Base-by-base conservation (phyloP, 2,888 invertebrate genomes). In the Mesopsocus fuscifrons region DNA sequence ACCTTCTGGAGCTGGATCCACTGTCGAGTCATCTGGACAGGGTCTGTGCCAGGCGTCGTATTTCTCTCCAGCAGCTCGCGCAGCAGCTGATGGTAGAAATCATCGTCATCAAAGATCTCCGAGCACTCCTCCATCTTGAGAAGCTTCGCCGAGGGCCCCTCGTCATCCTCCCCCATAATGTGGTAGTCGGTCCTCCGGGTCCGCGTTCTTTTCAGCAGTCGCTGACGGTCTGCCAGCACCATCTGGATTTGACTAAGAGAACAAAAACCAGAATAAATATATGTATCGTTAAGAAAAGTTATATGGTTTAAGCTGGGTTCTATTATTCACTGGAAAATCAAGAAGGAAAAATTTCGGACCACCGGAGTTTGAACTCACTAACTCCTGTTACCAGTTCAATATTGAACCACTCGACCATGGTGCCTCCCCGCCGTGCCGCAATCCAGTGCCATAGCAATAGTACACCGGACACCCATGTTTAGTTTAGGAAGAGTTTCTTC, bases 51-150 rank as follows among this genome's bases (percentile, higher is more conserved):
- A 53, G 79, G 77, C 2, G 78, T 73, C 0, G 88, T 79, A 61
- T 92, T 92, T 49, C 79, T 77, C 58, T 95, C 91, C 48, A 97
- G 92, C 31, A 97, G 64, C 59, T 95, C 92, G 48, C 88, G 67
- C 34, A 97, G 63, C 43, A 94, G 66, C 54, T 91, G 87, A 60
- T 94, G 92, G 61, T 97, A 97, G 59, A 97, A 97, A 58, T 97
- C 97, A 53, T 83, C 84, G 56, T 97, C 97, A 59, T 97, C 94
- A 63, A 88, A 97, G 53, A 95, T 83, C 63, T 95, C 84, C 0
- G 67, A 54, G 54, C 20, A 21, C 18, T 34, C 34, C 15, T 38
- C 38, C 8, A 21, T 20, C 11, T 38, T 38, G n/a, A 20, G 20
- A 18, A 38, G 15, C 20, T 38, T 38, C 6, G 17, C 22, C 2